These are phyloP conservation scores for Anabacerthia variegaticeps DNA, from an alignment of 2,797 vertebrate species.

Conservation along the genomic window DNA sequence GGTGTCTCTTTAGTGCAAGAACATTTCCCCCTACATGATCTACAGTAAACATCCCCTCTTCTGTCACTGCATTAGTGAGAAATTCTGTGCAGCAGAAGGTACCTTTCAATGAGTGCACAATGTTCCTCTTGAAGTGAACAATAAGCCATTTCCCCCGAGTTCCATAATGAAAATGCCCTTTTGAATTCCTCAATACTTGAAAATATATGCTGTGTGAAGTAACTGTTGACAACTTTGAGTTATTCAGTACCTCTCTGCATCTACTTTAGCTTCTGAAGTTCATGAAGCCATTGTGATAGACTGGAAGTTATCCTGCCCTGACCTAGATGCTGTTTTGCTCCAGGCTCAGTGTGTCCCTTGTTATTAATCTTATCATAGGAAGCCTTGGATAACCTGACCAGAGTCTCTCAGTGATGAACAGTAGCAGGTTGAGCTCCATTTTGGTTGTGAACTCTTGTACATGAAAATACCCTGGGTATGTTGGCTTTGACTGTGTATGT, in stretches of 20 bases:
- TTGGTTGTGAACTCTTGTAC: constrained; percentile 46
- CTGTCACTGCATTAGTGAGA: neutral
- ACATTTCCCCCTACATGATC: accelerated
- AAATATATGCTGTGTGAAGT: neutral
- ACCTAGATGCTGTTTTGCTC: constrained; percentile 26
- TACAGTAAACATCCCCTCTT: neutral
- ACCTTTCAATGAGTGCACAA: neutral
- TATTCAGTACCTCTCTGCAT: neutral
- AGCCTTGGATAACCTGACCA: neutral
- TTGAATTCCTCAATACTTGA: neutral
- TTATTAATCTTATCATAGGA: constrained; percentile 42
- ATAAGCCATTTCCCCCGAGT: neutral
- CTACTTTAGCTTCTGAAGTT: neutral
- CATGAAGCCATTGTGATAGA: neutral
- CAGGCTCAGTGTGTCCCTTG: constrained; percentile 29
- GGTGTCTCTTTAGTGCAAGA: neutral
- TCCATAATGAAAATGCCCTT: neutral
- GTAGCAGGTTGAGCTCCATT: neutral
- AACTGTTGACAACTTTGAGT: neutral
- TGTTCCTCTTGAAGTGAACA: neutral
- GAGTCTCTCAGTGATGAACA: constrained; percentile 10
- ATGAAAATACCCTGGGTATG: neutral
- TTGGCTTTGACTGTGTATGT: neutral
- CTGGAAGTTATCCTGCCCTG: constrained; percentile 7
- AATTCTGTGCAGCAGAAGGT: neutral